Evolutionary conservation across 1,140 invertebrate species (phyloP).

Genomic region (Myzus persicae): DNA sequence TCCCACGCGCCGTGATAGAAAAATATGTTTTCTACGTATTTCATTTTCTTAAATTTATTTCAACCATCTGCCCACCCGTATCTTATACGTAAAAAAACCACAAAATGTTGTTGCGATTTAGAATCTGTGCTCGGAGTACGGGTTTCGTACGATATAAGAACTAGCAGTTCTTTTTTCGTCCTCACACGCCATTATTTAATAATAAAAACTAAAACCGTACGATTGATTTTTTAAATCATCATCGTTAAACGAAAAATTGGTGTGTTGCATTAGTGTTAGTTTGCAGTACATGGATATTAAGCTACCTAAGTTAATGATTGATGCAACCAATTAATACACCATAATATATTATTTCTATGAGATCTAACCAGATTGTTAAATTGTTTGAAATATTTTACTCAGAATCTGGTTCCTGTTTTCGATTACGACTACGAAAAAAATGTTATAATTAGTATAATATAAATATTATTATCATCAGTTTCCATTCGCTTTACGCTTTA

Average conservation of each 20-base stretch:
- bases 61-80: too few species aligned
- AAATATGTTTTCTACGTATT: background rate
- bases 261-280: too few species aligned
- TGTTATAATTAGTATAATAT: too few species aligned
- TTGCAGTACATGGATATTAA: too few species aligned
- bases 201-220: background rate
- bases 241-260: accelerated
- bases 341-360: too few species aligned
- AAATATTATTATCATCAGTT: background rate
- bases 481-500: background rate
- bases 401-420: too few species aligned
- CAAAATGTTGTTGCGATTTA: background rate
- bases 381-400: too few species aligned
- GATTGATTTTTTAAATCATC: too few species aligned
- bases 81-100: background rate
- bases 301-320: too few species aligned
- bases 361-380: too few species aligned
- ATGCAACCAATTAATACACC: too few species aligned
- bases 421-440: background rate
- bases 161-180: background rate
- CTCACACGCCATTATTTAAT: background rate
- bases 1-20: background rate
- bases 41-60: background rate
- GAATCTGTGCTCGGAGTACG: background rate
- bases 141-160: background rate